A percentile compares a stretch with the other conserved stretches of the same genome.
Evolutionary conservation across 2,888 invertebrate species (phyloP).

Genomic region (Dendrolimus pini): DNA sequence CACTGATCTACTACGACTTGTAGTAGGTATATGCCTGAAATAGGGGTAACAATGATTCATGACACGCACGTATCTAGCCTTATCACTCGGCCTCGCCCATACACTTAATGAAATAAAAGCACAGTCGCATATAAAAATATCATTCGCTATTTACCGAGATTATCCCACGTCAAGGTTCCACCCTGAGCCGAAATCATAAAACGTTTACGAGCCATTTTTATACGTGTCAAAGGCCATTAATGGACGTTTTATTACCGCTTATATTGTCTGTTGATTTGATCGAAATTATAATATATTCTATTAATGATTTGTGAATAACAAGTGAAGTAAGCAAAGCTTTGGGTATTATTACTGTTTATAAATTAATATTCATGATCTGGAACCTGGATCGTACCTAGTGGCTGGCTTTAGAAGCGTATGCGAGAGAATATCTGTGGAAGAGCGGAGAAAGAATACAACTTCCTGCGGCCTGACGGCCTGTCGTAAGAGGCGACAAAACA

Average conservation of each 20-base stretch:
- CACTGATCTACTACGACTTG: no score
- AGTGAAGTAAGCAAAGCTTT: no score
- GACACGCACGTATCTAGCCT: background rate
- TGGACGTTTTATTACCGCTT: constrained; percentile 3
- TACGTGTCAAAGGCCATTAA: constrained; percentile 6
- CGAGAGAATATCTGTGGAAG: no score
- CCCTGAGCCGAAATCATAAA: constrained; percentile 20
- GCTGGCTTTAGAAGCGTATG: no score
- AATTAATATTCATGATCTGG: no score
- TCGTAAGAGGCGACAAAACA: no score
- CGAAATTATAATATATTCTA: background rate
- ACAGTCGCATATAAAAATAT: constrained; percentile 7
- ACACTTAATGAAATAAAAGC: constrained; percentile 15
- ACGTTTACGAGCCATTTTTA: constrained; percentile 10
- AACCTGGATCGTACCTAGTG: no score
- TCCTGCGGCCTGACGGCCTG: no score
- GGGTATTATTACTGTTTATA: no score
- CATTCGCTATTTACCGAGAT: constrained; percentile 9
- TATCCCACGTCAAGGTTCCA: constrained; percentile 24
- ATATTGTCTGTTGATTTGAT: background rate
- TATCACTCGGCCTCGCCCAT: background rate
- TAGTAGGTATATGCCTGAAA: no score
- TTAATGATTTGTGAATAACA: no score
- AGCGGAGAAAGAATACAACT: no score
- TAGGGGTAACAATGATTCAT: background rate